These are phyloP conservation scores for Drosophila obscura DNA, from an alignment of 1,140 invertebrate species.

Conservation along the genomic window DNA sequence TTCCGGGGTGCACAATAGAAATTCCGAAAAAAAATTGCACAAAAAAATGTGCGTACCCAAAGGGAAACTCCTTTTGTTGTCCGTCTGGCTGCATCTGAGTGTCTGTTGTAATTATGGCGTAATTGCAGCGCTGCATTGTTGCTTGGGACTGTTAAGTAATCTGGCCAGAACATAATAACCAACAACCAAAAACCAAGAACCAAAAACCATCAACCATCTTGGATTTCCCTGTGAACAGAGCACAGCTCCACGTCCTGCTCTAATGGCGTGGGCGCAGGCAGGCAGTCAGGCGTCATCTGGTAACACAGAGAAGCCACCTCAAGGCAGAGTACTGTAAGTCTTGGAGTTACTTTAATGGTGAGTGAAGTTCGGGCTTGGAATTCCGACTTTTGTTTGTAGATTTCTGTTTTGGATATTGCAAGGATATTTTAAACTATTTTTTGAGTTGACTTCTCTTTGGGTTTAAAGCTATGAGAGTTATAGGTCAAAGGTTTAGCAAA, in stretches of 20 bases:
- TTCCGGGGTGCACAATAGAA: constrained; percentile 18
- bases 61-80: constrained; percentile 31
- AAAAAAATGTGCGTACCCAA: not conserved
- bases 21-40: not conserved
- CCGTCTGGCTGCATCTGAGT: not conserved
- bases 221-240: not conserved
- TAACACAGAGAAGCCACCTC: not conserved
- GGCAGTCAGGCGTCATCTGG: not conserved
- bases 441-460: too few relatives aligned
- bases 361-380: too few relatives aligned
- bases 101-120: constrained; percentile 45
- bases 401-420: too few relatives aligned
- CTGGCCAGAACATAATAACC: constrained; percentile 6
- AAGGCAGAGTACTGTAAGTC: too few relatives aligned
- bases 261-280: too few relatives aligned
- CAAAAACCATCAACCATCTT: constrained; percentile 6
- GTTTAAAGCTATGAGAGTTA: too few relatives aligned
- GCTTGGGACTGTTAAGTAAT: constrained; percentile 12
- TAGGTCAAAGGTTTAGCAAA: too few relatives aligned
- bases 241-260: not conserved
- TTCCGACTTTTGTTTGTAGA: not conserved
- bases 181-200: too few relatives aligned
- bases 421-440: too few relatives aligned
- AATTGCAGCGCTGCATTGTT: constrained; percentile 42
- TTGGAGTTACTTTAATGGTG: too few relatives aligned